Percentiles rank a stretch among this genome's conserved stretches.
Evolutionary conservation across 2,888 invertebrate species (phyloP).

Genomic region (Pheosia tremula): DNA sequence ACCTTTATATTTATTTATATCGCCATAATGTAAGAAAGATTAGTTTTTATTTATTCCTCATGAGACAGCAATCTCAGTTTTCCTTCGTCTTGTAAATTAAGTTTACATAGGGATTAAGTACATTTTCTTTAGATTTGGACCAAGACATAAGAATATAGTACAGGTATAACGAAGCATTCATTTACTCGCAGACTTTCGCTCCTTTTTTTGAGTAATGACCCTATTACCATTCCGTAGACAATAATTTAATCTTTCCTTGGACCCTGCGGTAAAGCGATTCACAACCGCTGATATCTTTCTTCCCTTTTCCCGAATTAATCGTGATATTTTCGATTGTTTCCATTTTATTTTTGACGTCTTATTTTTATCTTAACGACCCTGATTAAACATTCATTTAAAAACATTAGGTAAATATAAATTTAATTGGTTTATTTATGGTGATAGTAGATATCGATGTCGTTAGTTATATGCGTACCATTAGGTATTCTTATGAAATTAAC

Average conservation of each 20-base stretch:
- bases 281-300: conserved; percentile 52
- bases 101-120: too few species aligned
- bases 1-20: too few species aligned
- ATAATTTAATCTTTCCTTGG: conserved; percentile 65
- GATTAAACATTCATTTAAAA: conserved; percentile 10
- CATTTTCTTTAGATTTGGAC: conserved; percentile 6
- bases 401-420: background rate
- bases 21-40: too few species aligned
- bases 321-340: conserved; percentile 19
- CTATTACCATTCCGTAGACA: conserved; percentile 71
- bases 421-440: background rate
- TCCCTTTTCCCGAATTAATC: conserved; percentile 40
- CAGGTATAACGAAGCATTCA: conserved; percentile 45
- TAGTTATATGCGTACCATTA: too few species aligned
- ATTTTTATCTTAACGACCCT: too few species aligned
- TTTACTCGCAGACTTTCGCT: conserved; percentile 48
- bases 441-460: background rate
- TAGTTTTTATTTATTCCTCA: too few species aligned
- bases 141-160: conserved; percentile 9
- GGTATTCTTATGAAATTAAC: too few species aligned
- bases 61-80: background rate
- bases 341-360: background rate
- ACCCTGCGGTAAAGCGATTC: conserved; percentile 52
- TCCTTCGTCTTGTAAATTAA: background rate
- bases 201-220: conserved; percentile 66